Evolutionary conservation across 2,888 invertebrate species (phyloP).

Genomic region (Exocentrus adspersus): DNA sequence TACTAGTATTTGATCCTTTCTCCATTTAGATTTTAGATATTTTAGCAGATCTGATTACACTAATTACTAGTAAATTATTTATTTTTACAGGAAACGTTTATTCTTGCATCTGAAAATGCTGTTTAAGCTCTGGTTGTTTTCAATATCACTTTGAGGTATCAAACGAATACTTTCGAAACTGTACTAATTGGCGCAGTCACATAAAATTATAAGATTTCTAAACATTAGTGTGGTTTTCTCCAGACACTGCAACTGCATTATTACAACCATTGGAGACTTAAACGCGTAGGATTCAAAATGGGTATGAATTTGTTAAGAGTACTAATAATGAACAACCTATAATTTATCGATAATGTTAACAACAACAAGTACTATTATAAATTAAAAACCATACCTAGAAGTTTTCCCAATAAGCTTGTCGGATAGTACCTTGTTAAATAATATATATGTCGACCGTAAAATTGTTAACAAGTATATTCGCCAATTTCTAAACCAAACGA

Average conservation of each 20-base stretch:
- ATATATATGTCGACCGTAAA: slow-evolving; percentile 29
- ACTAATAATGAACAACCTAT: too few relatives aligned
- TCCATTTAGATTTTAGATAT: background rate
- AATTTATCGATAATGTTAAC: slow-evolving; percentile 17
- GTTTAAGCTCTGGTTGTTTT: too few relatives aligned
- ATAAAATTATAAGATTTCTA: slow-evolving; percentile 3
- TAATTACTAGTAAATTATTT: background rate
- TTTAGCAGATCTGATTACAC: background rate
- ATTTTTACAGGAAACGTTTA: too few relatives aligned
- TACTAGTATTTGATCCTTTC: background rate
- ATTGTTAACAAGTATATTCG: slow-evolving; percentile 29
- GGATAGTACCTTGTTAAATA: slow-evolving; percentile 25
- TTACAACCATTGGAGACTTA: too few relatives aligned
- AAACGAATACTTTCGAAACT: background rate
- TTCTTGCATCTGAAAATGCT: too few relatives aligned
- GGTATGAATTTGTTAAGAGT: slow-evolving; percentile 3
- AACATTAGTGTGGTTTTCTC: background rate
- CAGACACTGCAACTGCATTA: too few relatives aligned
- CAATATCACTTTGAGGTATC: background rate
- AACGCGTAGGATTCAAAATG: slow-evolving; percentile 1
- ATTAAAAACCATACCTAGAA: slow-evolving; percentile 16
- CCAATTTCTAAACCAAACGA: slow-evolving; percentile 25
- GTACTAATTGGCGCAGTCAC: background rate
- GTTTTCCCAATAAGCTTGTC: background rate
- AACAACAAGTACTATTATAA: slow-evolving; percentile 10